Conservation (phyloP, 2,797 vertebrate genomes). For the Dryobates pubescens region DNA sequence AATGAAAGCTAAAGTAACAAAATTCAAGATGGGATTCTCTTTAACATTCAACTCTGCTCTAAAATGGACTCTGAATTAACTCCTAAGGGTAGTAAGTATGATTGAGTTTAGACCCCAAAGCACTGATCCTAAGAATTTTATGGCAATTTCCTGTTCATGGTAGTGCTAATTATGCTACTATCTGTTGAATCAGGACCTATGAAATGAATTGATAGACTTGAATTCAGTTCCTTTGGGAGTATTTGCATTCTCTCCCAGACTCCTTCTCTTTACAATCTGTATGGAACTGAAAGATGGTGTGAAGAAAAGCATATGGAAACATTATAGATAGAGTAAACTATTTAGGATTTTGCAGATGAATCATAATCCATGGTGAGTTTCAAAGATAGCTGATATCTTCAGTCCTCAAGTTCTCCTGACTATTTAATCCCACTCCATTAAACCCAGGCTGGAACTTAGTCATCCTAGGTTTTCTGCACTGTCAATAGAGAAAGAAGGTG, state of each 20-base stretch:
- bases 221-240: neutral
- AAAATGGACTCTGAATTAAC: neutral
- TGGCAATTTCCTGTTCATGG: neutral
- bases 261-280: neutral
- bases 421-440: neutral
- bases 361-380: neutral
- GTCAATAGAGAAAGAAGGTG: neutral
- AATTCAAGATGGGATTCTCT: neutral
- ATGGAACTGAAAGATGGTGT: neutral
- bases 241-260: neutral
- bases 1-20: neutral
- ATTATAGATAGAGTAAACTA: neutral
- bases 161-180: neutral
- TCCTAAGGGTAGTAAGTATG: neutral
- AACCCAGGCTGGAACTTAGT: neutral
- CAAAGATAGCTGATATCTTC: neutral
- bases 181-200: neutral
- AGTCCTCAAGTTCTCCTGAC: neutral
- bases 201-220: neutral
- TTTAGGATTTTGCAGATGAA: neutral
- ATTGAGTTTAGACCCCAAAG: neutral
- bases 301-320: neutral
- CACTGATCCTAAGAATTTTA: neutral
- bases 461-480: neutral
- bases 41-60: neutral